Evolutionary conservation across 2,888 invertebrate genomes (phyloP).

Genomic region (Agrotis clavis): DNA sequence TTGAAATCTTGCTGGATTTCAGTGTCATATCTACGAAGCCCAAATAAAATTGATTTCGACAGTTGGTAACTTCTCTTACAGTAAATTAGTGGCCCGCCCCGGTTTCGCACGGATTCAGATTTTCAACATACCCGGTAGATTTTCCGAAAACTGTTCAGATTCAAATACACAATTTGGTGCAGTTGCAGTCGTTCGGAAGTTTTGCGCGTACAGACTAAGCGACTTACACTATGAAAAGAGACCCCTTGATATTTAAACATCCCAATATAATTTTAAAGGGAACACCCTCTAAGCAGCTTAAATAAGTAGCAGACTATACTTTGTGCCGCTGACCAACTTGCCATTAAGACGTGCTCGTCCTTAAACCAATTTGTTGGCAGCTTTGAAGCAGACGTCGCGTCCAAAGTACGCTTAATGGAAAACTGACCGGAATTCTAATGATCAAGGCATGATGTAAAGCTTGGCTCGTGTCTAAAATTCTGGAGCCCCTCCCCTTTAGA

Average conservation of each 20-base stretch:
- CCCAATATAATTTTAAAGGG: not conserved
- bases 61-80: not conserved
- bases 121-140: too few species aligned
- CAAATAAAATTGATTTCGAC: not conserved
- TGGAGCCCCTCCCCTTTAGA: too few species aligned
- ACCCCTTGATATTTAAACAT: not conserved
- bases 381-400: conserved; percentile 54
- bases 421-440: conserved; percentile 63
- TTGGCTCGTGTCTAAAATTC: conserved; percentile 28
- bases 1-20: not conserved
- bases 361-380: conserved; percentile 53
- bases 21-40: not conserved
- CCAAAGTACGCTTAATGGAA: conserved; percentile 53
- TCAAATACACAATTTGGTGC: too few species aligned
- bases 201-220: too few species aligned
- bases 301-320: conserved; percentile 4
- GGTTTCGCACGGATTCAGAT: too few species aligned
- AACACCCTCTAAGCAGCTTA: conserved; percentile 17
- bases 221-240: too few species aligned
- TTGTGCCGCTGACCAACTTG: conserved; percentile 45
- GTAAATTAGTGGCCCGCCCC: not conserved
- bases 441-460: conserved; percentile 31
- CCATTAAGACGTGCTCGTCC: conserved; percentile 51
- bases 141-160: too few species aligned
- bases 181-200: too few species aligned